Base-by-base conservation (phyloP, 2,113 vertebrate genomes). In the Trogon surrucura region DNA sequence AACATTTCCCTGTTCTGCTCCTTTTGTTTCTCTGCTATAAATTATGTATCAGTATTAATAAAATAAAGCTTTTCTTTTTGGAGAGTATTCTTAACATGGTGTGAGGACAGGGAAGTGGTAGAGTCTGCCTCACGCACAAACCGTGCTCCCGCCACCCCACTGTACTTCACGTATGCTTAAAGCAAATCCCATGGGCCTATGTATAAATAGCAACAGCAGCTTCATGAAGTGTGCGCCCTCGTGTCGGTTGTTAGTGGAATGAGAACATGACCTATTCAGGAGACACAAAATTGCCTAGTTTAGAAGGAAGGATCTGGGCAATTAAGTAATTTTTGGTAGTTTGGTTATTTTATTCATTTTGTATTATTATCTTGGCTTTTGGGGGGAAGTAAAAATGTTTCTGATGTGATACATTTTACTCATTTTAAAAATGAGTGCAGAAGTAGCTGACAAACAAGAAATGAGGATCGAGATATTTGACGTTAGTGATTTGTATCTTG, bases 11-110 rank as follows among this genome's bases (percentile, higher is more conserved):
- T 70, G 16, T 73, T 79, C 57, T 91, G 13, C 22, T 77, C 41
- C 45, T 75, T 88, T 80, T 67, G 47, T 93, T 97, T 91, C 60
- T 80, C 25, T 44, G 5, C 51, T 80, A 62, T 93, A 80, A 93
- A 88, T 94, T 80, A 90, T 88, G 23, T 66, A 88, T 56, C 13
- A 7, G 1, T 83, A 60, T 66, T 78, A 83, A 64, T 85, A 82
- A 95, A 85, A 62, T 47, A 85, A 72, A 6, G 3, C 44, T 88
- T 88, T 95, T 88, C 20, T 80, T 29, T 65, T 85, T 44, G 72
- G 22, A 88, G 22, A 8, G 13, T 3, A 3, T 92, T 90, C 90
- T 79, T 84, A 60, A 38, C 38, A 74, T 0, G 11, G 7, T 41
- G 10, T 25, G 21, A 48, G 41, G 57, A 67, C 29, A 79, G 38